Evolutionary conservation across 2,888 invertebrate species (phyloP), one percentile per base, ranked within the genome.

Genomic region (Carterocephalus palaemon): DNA sequence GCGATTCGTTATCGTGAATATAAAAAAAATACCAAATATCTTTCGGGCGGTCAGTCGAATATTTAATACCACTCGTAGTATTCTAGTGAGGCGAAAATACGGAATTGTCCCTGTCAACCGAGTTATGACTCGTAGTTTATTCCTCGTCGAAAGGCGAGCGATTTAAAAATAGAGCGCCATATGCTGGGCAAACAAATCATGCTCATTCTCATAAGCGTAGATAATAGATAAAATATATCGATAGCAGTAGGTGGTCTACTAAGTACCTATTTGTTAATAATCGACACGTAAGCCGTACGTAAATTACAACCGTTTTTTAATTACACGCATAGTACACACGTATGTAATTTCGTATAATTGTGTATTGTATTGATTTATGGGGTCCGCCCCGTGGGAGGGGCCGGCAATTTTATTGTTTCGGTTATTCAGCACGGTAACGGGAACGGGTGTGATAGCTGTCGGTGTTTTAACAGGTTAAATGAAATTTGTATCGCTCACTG

Each of bases 361-460:
- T 81, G 68, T 69, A 73, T 70, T 70, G 62, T 67, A 56, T 67
- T 81, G 83, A 83, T 84, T 81, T 82, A 84, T 81, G 42, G 33
- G 45, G 53, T 57, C 59, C 54, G 59, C 52, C 54, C 57, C 51
- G 67, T 70, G 74, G 71, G 73, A 60, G 65, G 71, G 60, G 54
- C 64, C 59, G 54, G 63, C 72, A 74, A 76, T 79, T 81, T 81
- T 76, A 79, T 83, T 82, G 82, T 83, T 77, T 65, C 67, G 61
- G 46, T 50, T 50, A 57, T 64, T 63, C 54, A 60, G 60, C 62
- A 62, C 54, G 59, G 16, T 47, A 51, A 49, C 36, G 37, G 33
- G 26, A 47, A 20, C 26, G 6, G 20, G 4, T 17, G 10, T 34
- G 26, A 42, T 42, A 33, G 40, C 24, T 39, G 32, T 40, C 33